These are phyloP conservation scores for Tupaia tana DNA, from an alignment of 2,113 vertebrate genomes.

Conservation along the genomic window DNA sequence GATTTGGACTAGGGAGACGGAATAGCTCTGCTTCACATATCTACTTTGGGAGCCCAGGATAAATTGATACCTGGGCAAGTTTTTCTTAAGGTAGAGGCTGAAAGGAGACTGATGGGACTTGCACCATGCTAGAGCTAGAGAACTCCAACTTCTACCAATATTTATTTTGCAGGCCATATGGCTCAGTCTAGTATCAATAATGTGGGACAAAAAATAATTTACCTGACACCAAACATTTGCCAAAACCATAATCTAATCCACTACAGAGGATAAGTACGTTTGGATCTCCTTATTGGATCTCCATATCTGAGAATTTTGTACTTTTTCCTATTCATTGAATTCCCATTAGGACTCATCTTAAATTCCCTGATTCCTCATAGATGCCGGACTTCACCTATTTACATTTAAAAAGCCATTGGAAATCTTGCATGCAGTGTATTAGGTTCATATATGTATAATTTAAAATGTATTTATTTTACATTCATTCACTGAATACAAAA, in stretches of 20 bases:
- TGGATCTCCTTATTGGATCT: not conserved
- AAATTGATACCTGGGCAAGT: not conserved
- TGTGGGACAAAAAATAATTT: not conserved
- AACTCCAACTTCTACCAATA: not conserved
- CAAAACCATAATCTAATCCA: not conserved
- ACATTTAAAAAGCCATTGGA: not conserved
- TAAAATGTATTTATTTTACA: no score
- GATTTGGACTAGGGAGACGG: not conserved
- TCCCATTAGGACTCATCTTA: not conserved
- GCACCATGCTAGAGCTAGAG: not conserved
- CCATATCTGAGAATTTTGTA: not conserved
- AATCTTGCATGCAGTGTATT: not conserved
- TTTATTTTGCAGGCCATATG: not conserved
- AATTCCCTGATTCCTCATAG: not conserved
- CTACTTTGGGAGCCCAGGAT: not conserved
- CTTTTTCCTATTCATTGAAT: not conserved
- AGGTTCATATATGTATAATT: no score
- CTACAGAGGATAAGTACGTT: not conserved
- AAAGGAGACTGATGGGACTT: not conserved
- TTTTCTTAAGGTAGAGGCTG: not conserved
- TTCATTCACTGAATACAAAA: no score
- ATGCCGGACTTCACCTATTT: not conserved
- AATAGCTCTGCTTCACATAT: not conserved
- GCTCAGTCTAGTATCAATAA: not conserved
- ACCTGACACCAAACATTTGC: not conserved